phyloP scores from a whole-genome alignment of 2,113 vertebrate species.

The Copsychus sechellarum region DNA sequence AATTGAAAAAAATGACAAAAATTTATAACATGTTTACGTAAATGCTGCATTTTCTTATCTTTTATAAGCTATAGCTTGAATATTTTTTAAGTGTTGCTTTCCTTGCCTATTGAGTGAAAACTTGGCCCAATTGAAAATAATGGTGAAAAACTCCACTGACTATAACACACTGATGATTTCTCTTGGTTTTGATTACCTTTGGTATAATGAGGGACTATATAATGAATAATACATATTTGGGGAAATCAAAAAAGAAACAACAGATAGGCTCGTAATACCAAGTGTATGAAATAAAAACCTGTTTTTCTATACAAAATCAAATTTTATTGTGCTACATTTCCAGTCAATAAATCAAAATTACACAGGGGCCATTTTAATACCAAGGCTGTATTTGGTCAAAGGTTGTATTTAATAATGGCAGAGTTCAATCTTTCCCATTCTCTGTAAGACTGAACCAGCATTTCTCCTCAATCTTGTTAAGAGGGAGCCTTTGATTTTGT shows the following conservation, averaged over 20 bases:
- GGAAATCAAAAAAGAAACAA: background rate
- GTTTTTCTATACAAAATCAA: background rate
- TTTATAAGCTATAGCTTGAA: background rate
- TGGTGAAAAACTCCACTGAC: background rate
- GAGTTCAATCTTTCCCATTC: background rate
- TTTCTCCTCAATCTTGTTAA: background rate
- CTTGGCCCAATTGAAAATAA: background rate
- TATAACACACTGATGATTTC: background rate
- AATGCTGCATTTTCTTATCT: background rate
- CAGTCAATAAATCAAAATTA: background rate
- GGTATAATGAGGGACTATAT: background rate
- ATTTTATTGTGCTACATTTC: background rate
- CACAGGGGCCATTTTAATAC: background rate
- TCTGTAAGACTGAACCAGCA: background rate
- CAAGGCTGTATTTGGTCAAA: background rate
- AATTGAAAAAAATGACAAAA: background rate
- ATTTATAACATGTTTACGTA: background rate
- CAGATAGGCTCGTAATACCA: background rate
- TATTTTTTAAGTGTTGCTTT: background rate
- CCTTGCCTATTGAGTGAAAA: background rate
- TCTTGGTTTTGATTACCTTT: background rate
- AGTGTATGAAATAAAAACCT: background rate
- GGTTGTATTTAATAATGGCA: background rate
- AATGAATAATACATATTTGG: background rate
- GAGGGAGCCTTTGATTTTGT: background rate